phyloP scores from a whole-genome alignment of 2,113 vertebrate species.

The Barnardius zonarius region DNA sequence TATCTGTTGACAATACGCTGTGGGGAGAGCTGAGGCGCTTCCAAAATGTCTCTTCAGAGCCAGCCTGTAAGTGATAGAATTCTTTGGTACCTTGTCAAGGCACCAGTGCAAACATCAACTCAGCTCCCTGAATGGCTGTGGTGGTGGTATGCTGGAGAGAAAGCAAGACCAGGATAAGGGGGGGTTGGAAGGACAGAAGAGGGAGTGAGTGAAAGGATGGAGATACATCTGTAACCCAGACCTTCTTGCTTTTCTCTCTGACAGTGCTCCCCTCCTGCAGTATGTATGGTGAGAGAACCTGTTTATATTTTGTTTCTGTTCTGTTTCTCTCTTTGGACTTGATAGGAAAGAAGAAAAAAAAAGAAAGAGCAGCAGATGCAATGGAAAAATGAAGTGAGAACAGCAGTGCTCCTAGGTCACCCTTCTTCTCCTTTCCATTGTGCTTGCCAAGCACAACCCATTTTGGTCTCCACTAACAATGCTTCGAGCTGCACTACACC shows the following conservation, averaged over 20 bases:
- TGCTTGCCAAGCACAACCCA: conserved; percentile 51
- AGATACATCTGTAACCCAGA: background rate
- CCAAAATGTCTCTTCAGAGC: background rate
- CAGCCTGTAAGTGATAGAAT: background rate
- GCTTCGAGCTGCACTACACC: background rate
- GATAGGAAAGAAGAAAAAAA: background rate
- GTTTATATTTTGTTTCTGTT: conserved; percentile 9
- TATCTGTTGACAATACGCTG: background rate
- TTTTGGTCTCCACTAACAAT: background rate
- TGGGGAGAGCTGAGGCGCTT: background rate
- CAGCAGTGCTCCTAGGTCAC: conserved; percentile 47
- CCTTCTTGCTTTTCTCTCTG: background rate
- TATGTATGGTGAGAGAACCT: background rate
- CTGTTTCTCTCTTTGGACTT: background rate
- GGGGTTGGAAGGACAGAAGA: background rate
- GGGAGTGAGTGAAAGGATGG: background rate
- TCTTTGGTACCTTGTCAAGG: background rate
- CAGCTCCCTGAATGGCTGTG: background rate
- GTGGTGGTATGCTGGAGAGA: background rate
- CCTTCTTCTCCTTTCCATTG: conserved; percentile 61
- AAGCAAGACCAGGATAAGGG: accelerated
- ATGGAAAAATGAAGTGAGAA: conserved; percentile 69
- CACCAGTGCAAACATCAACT: background rate
- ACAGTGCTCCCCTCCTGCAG: background rate
- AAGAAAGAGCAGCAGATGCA: background rate